Base-by-base conservation (phyloP, 2,797 vertebrate species). In the Rhinogobio ventralis region DNA sequence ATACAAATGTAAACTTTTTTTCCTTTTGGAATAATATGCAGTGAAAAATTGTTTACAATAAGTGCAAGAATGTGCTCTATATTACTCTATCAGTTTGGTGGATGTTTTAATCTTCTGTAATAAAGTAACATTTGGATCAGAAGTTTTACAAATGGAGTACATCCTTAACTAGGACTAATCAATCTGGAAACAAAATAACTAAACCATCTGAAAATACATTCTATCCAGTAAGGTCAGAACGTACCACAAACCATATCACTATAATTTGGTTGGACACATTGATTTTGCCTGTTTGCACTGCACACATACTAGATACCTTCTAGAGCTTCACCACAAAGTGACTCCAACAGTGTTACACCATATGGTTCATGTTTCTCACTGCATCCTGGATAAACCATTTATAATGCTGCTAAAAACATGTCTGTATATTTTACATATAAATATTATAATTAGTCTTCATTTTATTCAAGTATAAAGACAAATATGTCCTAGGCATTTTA, bases 311-410 rank as follows among this genome's bases (percentile, higher is more conserved):
- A n/a, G 53, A 4, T 46, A 46, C 45, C 45, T 46, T 46, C 36
- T 36, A 36, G 36, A 36, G 15, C 14, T 49, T 53, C 13, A 62
- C 13, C 5, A 79, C 77, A 17, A 51, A 75, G 20, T 36, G 45
- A 62, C 33, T 66, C 71, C 10, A 82, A n/a, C 20, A 49, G 28
- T 14, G 57, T 53, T 30, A 53, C 71, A 53, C 81, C 71, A 83
- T 75, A 75, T 66, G 81, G 71, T 53, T 69, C 25, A 57, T 60
- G 51, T 84, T 57, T 68, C 25, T 83, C 36, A 76, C 13, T 57
- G 60, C 74, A 66, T 77, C 39, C 19, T n/a, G 6, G 2, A 78
- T 46, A 51, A 42, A 69, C 82, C n/a, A 64, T 78, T 57, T 73
- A 66, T 66, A 83, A 53, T 28, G 42, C 45, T 17, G 53, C 67